phyloP scores from a whole-genome alignment of 2,113 vertebrate genomes.

The Zosterops japonicus region DNA sequence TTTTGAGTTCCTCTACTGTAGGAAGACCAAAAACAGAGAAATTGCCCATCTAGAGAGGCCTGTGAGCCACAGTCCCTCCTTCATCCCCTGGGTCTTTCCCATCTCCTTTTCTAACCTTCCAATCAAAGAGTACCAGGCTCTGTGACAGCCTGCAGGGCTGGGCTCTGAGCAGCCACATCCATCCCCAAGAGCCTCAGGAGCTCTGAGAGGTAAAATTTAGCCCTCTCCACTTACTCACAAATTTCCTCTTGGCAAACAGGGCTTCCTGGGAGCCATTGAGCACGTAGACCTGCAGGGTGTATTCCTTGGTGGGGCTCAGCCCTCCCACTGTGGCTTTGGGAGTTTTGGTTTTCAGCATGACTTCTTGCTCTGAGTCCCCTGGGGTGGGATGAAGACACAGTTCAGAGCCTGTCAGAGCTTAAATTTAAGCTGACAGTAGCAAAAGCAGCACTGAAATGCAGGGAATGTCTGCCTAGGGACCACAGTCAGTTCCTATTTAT shows the following conservation, averaged over 20 bases:
- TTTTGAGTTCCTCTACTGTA: slow-evolving; percentile 71
- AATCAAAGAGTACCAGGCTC: background rate
- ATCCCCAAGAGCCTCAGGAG: background rate
- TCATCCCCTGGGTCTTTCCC: background rate
- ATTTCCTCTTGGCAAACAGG: slow-evolving; percentile 86
- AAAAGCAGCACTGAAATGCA: background rate
- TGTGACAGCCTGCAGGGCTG: background rate
- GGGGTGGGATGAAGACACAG: slow-evolving; percentile 23
- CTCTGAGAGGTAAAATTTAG: background rate
- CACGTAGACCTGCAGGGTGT: slow-evolving; percentile 83
- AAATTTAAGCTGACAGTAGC: slow-evolving; percentile 21
- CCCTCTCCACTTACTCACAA: slow-evolving; percentile 84
- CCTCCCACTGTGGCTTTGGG: slow-evolving; percentile 88
- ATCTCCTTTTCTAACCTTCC: background rate
- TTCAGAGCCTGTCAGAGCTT: background rate
- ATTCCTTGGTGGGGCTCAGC: slow-evolving; percentile 86
- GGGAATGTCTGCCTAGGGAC: slow-evolving; percentile 24
- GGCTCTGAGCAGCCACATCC: background rate
- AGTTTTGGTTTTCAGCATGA: slow-evolving; percentile 91
- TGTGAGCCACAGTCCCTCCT: background rate
- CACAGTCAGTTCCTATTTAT: background rate
- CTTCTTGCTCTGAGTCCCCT: slow-evolving; percentile 88
- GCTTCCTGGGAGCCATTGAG: slow-evolving; percentile 83
- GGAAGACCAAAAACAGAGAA: background rate
- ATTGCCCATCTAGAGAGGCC: background rate